Evolutionary conservation across 2,888 invertebrate species (phyloP).

Genomic region (Proisotoma minuta): DNA sequence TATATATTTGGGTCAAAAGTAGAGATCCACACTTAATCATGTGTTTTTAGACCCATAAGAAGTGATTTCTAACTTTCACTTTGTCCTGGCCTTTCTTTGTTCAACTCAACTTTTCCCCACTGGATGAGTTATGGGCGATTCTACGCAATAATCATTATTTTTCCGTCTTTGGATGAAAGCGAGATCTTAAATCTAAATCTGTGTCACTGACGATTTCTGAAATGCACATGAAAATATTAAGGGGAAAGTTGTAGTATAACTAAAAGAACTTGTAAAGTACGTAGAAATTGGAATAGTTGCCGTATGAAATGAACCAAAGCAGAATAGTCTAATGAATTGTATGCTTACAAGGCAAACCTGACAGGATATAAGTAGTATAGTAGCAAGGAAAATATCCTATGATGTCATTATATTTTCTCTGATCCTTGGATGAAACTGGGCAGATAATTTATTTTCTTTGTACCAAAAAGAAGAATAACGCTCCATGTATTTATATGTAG

Average conservation of each 20-base stretch:
- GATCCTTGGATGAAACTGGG: not conserved
- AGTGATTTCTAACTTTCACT: conserved; percentile 14
- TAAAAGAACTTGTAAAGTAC: not conserved
- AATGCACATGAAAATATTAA: conserved; percentile 3
- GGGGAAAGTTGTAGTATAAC: conserved; percentile 3
- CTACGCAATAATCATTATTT: conserved; percentile 29
- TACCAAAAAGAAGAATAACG: conserved; percentile 9
- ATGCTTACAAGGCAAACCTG: no score
- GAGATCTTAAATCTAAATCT: conserved; percentile 17
- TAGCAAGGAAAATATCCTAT: no score
- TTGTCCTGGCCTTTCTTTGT: not conserved
- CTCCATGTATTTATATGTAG: not conserved
- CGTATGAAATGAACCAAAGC: conserved; percentile 14
- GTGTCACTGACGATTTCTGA: conserved; percentile 12
- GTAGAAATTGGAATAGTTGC: not conserved
- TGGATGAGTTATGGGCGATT: conserved; percentile 22
- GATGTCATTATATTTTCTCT: no score
- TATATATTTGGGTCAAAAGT: conserved; percentile 5
- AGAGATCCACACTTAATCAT: conserved; percentile 4
- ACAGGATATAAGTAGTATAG: no score
- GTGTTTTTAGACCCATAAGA: conserved; percentile 17
- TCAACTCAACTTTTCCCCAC: conserved; percentile 13
- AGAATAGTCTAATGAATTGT: conserved; percentile 17
- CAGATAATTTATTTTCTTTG: conserved; percentile 18
- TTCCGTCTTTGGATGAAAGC: conserved; percentile 19